Conservation (phyloP, 1,140 invertebrate genomes). For the Pogonognathellus flavescens region DNA sequence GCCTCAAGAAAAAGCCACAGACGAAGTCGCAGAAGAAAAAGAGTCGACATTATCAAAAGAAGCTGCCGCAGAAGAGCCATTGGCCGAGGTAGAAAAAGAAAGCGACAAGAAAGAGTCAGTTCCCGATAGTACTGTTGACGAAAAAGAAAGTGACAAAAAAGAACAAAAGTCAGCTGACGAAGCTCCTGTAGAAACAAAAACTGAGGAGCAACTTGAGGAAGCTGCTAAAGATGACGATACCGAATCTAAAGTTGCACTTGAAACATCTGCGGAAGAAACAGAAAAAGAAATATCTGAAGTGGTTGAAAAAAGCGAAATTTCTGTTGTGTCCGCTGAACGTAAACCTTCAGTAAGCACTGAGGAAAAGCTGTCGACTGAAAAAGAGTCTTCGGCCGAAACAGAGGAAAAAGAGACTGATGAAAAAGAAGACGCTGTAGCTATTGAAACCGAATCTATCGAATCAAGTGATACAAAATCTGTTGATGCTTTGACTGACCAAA, state of each 20-base stretch:
- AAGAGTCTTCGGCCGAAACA: conserved; percentile 68
- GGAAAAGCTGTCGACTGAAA: conserved; percentile 64
- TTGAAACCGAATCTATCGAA: background rate
- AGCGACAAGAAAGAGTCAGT: too few species aligned
- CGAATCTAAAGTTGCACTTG: background rate
- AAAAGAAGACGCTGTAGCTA: background rate
- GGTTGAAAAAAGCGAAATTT: background rate
- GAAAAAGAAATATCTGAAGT: background rate
- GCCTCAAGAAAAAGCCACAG: background rate
- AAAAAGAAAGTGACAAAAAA: too few species aligned
- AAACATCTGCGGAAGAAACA: background rate
- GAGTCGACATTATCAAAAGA: background rate
- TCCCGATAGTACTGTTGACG: too few species aligned
- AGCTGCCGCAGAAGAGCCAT: too few species aligned
- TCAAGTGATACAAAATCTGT: background rate
- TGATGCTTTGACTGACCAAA: background rate
- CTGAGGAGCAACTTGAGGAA: background rate
- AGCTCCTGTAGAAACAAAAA: background rate
- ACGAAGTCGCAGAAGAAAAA: background rate
- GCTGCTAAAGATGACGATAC: background rate
- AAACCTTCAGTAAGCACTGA: background rate
- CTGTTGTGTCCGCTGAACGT: too few species aligned
- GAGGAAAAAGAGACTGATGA: conserved; percentile 67
- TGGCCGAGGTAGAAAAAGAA: background rate
- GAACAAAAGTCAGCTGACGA: too few species aligned